Conservation (phyloP, 2,888 invertebrate species). For the Orchesellides sinensis region DNA sequence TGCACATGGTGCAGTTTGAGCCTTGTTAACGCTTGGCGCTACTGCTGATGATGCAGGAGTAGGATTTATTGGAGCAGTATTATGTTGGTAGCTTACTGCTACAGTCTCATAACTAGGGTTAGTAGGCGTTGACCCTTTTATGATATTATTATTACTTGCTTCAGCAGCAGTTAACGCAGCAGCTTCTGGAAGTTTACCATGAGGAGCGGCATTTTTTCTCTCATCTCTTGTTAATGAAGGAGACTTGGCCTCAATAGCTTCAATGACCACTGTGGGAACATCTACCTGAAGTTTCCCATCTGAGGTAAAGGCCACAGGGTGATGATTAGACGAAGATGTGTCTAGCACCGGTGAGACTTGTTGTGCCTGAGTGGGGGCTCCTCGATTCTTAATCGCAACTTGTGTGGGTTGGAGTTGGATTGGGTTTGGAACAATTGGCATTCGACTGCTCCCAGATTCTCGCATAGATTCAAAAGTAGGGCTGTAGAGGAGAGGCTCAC, state of each 20-base stretch:
- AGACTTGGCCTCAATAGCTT: conserved; percentile 60
- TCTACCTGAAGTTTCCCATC: conserved; percentile 63
- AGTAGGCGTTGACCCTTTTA: conserved; percentile 27
- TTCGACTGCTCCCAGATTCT: conserved; percentile 30
- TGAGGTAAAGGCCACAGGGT: conserved; percentile 57
- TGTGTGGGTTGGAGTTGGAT: conserved; percentile 60
- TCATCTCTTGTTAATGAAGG: conserved; percentile 42
- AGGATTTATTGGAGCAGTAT: conserved; percentile 9
- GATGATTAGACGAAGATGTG: conserved; percentile 53
- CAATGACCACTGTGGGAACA: conserved; percentile 61
- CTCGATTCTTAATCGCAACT: conserved; percentile 50
- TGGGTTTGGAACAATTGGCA: conserved; percentile 46
- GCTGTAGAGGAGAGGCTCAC: conserved; percentile 52
- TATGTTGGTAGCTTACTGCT: conserved; percentile 26
- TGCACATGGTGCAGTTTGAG: conserved; percentile 16
- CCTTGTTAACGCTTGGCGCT: background rate
- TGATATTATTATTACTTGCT: conserved; percentile 23
- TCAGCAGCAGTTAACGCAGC: conserved; percentile 16
- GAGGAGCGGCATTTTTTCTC: conserved; percentile 17
- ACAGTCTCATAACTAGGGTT: conserved; percentile 31
- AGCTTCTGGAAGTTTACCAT: conserved; percentile 51
- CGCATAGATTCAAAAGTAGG: conserved; percentile 53
- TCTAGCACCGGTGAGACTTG: conserved; percentile 33
- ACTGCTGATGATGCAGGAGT: conserved; percentile 27
- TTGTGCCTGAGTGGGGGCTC: conserved; percentile 28